Base-by-base conservation (phyloP, 1,140 invertebrate species). In the Megalopta genalis region DNA sequence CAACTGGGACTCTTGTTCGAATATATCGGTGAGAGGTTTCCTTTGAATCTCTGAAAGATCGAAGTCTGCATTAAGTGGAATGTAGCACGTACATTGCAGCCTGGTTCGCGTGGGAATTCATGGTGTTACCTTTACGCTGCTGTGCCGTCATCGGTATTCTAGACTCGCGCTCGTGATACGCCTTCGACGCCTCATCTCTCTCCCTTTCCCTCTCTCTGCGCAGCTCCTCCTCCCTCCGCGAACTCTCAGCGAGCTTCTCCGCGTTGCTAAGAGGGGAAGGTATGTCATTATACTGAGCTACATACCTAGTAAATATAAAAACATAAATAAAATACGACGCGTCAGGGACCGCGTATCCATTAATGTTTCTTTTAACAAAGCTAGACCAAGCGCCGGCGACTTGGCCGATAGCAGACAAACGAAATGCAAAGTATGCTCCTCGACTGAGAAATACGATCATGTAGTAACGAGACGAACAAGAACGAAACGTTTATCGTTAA, bases 241-340 rank as follows among this genome's bases (percentile, higher is more conserved):
- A 87, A 73, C 86, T 89, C 57, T 93, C 92, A 42, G 90, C 87
- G 57, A 92, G 86, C 84, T 93, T 93, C 76, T 93, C 92, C 75
- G 92, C 88, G 85, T 90, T 93, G 89, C 92, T 93, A 93, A 91
- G 91, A 90, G 90, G 90, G 89, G 90, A 93, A 93, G 90, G 85
- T 86, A 92, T 92, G 86, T 93, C 89, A 93, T 93, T 93, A 93
- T 88, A 92, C 88, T 90, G 90, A 88, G 88, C 90, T 88, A 92
- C 89, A 92, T 91, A 93, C 90, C 91, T 92, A 91, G 80, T 89
- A 77, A 89, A 91, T 91, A 80, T 87, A 89, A 91, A 91, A 90
- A 88, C 81, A 89, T 80, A 86, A 87, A 78, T 84, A 88, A 73
- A 85, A 84, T 84, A 78, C 65, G 72, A 76, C 72, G 76, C 75